These are phyloP conservation scores for Acanthurus lineatus DNA, from an alignment of 2,797 vertebrate species.

Conservation along the genomic window DNA sequence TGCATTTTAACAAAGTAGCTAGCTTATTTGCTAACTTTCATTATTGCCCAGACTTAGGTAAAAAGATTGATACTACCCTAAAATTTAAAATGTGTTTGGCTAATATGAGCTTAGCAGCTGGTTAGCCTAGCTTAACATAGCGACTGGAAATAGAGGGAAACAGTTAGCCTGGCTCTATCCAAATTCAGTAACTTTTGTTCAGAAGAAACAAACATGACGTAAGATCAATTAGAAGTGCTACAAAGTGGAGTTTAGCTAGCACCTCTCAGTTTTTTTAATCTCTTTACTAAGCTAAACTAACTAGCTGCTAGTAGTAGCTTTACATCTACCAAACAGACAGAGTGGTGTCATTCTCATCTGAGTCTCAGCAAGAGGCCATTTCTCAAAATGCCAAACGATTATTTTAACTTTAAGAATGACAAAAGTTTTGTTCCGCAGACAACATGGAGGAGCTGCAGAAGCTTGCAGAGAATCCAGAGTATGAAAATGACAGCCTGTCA, in stretches of 20 bases:
- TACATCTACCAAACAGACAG: neutral
- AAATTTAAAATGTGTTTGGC: neutral
- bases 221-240: neutral
- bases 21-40: neutral
- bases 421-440: slow-evolving; percentile 76
- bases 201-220: neutral
- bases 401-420: neutral
- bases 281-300: neutral
- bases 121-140: slow-evolving; percentile 24
- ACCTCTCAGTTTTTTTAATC: neutral
- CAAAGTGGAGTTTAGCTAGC: neutral
- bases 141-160: neutral
- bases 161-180: neutral
- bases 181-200: neutral
- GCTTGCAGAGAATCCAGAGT: slow-evolving; percentile 84
- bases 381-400: neutral
- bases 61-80: neutral
- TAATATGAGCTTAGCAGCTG: neutral
- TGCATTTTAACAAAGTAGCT: neutral
- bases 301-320: neutral
- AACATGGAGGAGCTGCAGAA: slow-evolving; percentile 85
- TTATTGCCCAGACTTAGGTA: neutral
- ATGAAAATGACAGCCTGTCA: slow-evolving; percentile 91
- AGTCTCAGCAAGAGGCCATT: neutral
- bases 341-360: neutral